These are phyloP conservation scores for Tachyglossus aculeatus DNA, from an alignment of 2,797 vertebrate genomes.

Conservation along the genomic window DNA sequence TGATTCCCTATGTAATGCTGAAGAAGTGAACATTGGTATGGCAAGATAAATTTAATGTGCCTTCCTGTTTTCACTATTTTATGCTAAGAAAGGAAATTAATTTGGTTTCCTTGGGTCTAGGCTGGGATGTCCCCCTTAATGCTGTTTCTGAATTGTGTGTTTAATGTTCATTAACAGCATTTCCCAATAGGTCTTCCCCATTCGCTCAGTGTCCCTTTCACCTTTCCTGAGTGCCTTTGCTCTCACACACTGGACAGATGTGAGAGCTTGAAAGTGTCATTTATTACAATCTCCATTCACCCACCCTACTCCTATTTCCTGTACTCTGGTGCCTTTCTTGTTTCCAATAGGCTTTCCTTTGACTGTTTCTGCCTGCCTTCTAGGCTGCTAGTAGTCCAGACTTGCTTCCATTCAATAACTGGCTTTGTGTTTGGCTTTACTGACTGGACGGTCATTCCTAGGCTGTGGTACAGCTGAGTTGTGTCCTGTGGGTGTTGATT, in stretches of 20 bases:
- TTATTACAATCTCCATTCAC: constrained; percentile 8
- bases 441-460: not conserved
- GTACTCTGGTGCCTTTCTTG: not conserved
- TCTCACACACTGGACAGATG: constrained; percentile 1
- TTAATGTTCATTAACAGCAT: constrained; percentile 7
- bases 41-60: constrained; percentile 34
- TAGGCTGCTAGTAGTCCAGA: not conserved
- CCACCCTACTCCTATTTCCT: not conserved
- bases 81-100: constrained; percentile 35
- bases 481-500: not conserved
- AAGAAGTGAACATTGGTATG: constrained; percentile 34
- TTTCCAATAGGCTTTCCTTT: not conserved
- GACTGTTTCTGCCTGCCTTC: not conserved
- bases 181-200: constrained; percentile 23
- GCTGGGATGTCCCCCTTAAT: constrained; percentile 24
- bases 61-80: constrained; percentile 33
- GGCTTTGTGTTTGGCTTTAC: not conserved
- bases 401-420: not conserved
- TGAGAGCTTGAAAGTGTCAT: constrained; percentile 10
- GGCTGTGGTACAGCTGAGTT: not conserved
- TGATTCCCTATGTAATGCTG: constrained; percentile 51
- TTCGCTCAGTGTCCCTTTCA: not conserved
- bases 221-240: constrained; percentile 10
- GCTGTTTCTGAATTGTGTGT: not conserved
- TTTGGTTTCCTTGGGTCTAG: constrained; percentile 37